Conservation (phyloP, 2,113 vertebrate species). For the Oxyura jamaicensis region DNA sequence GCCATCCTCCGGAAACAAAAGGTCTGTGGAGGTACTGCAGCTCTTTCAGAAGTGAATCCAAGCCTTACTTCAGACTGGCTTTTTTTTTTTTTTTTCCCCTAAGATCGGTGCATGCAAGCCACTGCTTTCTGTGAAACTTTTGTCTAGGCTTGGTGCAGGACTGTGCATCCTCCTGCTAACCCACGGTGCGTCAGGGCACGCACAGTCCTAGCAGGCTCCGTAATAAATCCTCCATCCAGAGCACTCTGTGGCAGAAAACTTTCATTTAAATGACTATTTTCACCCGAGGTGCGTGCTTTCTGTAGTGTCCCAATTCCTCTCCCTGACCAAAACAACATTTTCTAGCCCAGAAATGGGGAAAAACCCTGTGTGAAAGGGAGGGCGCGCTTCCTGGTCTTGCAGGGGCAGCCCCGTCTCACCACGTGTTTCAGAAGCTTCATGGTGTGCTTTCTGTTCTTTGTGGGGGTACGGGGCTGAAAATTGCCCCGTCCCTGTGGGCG, state of each 20-base stretch:
- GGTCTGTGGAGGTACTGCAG: background rate
- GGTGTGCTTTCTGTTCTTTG: accelerated
- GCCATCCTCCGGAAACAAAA: accelerated
- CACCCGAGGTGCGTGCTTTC: background rate
- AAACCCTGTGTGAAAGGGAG: background rate
- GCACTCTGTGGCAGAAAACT: background rate
- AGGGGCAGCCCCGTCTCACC: accelerated
- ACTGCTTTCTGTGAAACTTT: background rate
- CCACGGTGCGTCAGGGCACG: background rate
- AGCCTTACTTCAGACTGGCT: background rate
- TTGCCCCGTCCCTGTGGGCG: too few relatives aligned
- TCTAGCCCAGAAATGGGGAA: accelerated
- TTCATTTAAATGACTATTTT: accelerated
- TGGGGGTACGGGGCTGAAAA: background rate
- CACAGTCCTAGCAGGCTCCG: background rate
- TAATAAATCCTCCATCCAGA: background rate
- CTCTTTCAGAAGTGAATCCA: accelerated
- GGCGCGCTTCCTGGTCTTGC: accelerated
- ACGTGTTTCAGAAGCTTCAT: accelerated
- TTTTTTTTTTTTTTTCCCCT: background rate
- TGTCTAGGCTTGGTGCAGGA: background rate
- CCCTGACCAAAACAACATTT: accelerated
- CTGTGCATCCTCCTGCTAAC: background rate
- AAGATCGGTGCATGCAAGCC: accelerated
- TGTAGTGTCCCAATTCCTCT: too few relatives aligned